Percentiles rank a stretch among this genome's conserved stretches.
Conservation (phyloP, 2,888 invertebrate genomes). For the Cryptocephalus moraei region DNA sequence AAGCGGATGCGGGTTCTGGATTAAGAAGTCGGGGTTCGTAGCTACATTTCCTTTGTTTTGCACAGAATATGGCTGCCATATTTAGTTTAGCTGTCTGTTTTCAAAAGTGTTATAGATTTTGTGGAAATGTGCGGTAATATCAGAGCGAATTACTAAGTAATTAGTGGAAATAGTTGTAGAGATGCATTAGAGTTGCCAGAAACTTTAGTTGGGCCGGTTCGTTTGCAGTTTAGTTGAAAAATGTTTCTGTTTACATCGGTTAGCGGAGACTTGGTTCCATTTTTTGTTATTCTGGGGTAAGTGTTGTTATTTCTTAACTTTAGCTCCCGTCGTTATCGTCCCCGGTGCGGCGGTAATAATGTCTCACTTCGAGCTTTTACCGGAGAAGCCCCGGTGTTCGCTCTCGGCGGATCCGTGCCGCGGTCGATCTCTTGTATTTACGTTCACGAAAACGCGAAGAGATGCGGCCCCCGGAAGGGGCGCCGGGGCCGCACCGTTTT, state of each 20-base stretch:
- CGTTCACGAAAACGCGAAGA: too few species aligned
- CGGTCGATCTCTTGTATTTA: too few species aligned
- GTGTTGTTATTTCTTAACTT: slow-evolving; percentile 12
- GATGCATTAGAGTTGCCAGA: slow-evolving; percentile 37
- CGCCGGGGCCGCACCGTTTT: too few species aligned
- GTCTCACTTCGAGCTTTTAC: neutral
- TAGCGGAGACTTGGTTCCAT: slow-evolving; percentile 52
- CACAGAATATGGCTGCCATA: slow-evolving; percentile 78
- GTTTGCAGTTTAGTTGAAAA: slow-evolving; percentile 38
- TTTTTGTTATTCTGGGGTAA: slow-evolving; percentile 51
- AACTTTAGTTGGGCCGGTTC: slow-evolving; percentile 35
- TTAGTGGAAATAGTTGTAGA: slow-evolving; percentile 34
- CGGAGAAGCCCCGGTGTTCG: slow-evolving; percentile 4
- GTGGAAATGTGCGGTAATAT: slow-evolving; percentile 32
- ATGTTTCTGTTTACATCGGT: slow-evolving; percentile 71
- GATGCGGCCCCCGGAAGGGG: too few species aligned
- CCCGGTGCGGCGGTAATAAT: too few species aligned
- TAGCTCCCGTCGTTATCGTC: too few species aligned
- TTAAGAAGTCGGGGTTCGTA: slow-evolving; percentile 37
- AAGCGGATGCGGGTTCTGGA: slow-evolving; percentile 36
- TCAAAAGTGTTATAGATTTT: slow-evolving; percentile 44
- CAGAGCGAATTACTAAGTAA: slow-evolving; percentile 30
- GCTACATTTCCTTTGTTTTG: slow-evolving; percentile 59
- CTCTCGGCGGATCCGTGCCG: neutral
- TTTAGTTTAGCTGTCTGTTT: slow-evolving; percentile 75